Evolutionary conservation across 64 coral and sea anemone genomes (phyloP).

Genomic region (Montipora efflorescens): DNA sequence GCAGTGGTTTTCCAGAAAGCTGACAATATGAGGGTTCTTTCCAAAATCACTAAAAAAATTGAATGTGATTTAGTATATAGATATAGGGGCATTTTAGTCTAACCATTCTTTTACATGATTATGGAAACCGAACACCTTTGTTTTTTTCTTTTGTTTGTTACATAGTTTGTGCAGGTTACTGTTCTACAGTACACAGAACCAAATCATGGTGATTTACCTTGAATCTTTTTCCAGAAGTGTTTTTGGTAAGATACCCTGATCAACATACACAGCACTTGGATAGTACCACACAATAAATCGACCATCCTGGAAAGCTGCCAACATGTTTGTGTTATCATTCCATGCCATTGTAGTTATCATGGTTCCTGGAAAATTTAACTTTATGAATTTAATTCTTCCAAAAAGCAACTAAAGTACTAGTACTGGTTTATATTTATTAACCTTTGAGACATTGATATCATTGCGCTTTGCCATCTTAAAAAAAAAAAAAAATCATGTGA

Average conservation of each 20-base stretch:
- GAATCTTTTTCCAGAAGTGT: conserved; percentile 90
- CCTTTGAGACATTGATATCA: no score
- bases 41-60: conserved; percentile 88
- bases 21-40: conserved; percentile 96
- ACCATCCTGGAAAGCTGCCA: conserved; percentile 86
- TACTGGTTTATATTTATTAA: no score
- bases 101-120: not conserved
- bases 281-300: conserved; percentile 89
- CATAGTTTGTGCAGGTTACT: no score
- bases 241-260: conserved; percentile 70
- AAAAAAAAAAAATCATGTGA: no score
- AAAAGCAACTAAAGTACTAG: not conserved
- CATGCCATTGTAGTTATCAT: conserved; percentile 85
- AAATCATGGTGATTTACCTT: conserved; percentile 28
- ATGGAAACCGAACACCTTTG: not conserved
- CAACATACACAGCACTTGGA: conserved; percentile 81
- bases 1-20: conserved; percentile 95
- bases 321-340: conserved; percentile 87
- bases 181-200: not conserved
- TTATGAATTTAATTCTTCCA: not conserved
- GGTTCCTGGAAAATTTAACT: conserved; percentile 53
- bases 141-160: no score
- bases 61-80: no score
- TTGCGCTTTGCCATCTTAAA: no score
- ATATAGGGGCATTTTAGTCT: no score